Evolutionary conservation across 2,797 vertebrate genomes (phyloP), one percentile per base, ranked within the genome.

Genomic region (Brachymystax lenok): DNA sequence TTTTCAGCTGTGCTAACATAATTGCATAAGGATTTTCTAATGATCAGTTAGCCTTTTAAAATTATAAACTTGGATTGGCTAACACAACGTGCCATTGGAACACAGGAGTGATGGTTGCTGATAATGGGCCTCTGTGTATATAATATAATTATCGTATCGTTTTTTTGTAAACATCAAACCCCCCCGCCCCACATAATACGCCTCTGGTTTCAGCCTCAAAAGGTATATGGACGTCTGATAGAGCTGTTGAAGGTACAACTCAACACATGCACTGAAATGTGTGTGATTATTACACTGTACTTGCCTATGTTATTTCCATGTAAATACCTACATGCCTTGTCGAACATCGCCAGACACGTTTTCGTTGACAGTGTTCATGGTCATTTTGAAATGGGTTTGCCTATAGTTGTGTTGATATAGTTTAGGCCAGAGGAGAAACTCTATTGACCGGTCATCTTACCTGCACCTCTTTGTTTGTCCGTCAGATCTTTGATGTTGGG

Each of bases 401-500:
- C 1, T 61, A n/a, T 7, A 59, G 17, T 12, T 46, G 10, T n/a
- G 17, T 54, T 54, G 17, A 16, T 56, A 5, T 17, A 5, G 16
- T 56, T 56, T 19, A 56, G 16, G 16, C 52, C 52, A 19, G 17
- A 17, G 54, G 19, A 7, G 7, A 56, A n/a, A 24, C n/a, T 61
- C 33, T 7, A n/a, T 14, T 72, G 50, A 72, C 56, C 1, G 3
- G 70, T 33, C 17, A 0, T 59, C 56, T 64, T 14, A 46, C 40
- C 10, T 13, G 40, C 10, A 46, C 3, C 64, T 73, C 35, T 74
- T 51, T 75, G 68, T 40, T 19, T 19, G 19, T 64, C 79, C 79
- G 82, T 21, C 90, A 99, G 98, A 99, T 99, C 88, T 96, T 99
- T 50, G 98, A 99, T 21, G 96, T 99, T 1, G 98, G 98, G 1